These are phyloP conservation scores for Netelia inedita DNA, from an alignment of 2,888 invertebrate genomes.

Conservation along the genomic window DNA sequence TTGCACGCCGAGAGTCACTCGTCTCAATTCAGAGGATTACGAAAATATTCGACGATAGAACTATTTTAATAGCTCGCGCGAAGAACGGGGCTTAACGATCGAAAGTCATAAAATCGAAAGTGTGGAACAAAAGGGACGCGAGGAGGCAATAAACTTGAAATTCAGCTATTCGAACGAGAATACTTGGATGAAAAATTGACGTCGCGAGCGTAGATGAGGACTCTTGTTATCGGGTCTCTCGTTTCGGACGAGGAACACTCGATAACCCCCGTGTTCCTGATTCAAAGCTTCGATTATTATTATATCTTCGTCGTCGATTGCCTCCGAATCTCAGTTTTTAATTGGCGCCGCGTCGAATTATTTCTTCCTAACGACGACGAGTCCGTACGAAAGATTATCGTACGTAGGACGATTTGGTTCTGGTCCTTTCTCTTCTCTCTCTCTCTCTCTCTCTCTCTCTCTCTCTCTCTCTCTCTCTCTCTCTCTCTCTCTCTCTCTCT, in stretches of 20 bases:
- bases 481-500: too few relatives aligned
- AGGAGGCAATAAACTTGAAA: conserved; percentile 37
- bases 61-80: conserved; percentile 3
- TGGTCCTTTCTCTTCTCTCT: background rate
- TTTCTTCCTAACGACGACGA: background rate
- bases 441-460: too few relatives aligned
- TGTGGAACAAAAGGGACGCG: conserved; percentile 16
- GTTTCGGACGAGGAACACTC: conserved; percentile 8
- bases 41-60: conserved; percentile 45
- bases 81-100: background rate
- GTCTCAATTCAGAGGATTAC: conserved; percentile 33
- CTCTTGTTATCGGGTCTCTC: conserved; percentile 35
- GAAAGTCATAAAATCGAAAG: background rate
- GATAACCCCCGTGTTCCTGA: conserved; percentile 13
- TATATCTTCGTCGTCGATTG: conserved; percentile 19
- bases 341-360: conserved; percentile 33
- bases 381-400: background rate
- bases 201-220: conserved; percentile 42
- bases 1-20: conserved; percentile 6
- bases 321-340: conserved; percentile 27
- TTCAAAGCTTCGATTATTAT: conserved; percentile 30
- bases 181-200: conserved; percentile 44
- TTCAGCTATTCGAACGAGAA: conserved; percentile 51
- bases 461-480: too few relatives aligned
- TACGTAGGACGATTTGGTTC: background rate